Percentiles rank a stretch among this genome's conserved stretches.
Conservation (phyloP, 2,797 vertebrate species). For the Micropoecilia bifurca region DNA sequence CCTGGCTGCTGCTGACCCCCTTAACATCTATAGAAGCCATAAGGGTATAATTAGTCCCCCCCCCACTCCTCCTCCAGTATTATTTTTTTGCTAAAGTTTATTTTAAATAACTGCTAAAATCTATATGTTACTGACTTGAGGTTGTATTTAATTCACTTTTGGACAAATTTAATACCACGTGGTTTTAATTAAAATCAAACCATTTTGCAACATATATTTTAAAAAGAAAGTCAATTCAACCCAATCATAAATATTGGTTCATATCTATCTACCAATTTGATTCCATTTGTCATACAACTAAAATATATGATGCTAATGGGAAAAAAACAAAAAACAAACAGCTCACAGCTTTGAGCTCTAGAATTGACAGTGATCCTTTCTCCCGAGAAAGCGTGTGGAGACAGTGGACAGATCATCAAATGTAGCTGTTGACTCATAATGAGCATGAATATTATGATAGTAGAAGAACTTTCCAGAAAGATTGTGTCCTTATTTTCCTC, state of each 20-base stretch:
- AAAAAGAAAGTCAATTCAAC: not conserved
- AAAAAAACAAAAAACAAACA: no score
- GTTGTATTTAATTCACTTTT: not conserved
- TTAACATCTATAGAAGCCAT: conserved; percentile 3
- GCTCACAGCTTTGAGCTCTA: not conserved
- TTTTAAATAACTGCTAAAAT: not conserved
- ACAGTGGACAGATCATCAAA: not conserved
- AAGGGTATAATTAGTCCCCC: not conserved
- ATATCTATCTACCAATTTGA: not conserved
- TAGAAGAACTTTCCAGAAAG: not conserved
- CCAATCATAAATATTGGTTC: not conserved
- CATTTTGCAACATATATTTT: not conserved
- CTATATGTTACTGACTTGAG: not conserved
- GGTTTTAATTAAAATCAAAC: not conserved
- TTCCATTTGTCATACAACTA: not conserved
- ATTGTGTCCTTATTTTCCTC: not conserved
- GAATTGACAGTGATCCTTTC: not conserved
- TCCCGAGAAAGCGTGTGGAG: not conserved
- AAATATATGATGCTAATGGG: not conserved
- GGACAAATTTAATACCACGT: not conserved
- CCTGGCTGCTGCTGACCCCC: conserved; percentile 1
- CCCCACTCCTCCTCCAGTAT: not conserved
- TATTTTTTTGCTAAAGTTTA: not conserved
- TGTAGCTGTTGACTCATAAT: not conserved
- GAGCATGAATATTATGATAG: not conserved